Evolutionary conservation across 2,888 invertebrate genomes (phyloP).

Genomic region (Odontocerum albicorne): DNA sequence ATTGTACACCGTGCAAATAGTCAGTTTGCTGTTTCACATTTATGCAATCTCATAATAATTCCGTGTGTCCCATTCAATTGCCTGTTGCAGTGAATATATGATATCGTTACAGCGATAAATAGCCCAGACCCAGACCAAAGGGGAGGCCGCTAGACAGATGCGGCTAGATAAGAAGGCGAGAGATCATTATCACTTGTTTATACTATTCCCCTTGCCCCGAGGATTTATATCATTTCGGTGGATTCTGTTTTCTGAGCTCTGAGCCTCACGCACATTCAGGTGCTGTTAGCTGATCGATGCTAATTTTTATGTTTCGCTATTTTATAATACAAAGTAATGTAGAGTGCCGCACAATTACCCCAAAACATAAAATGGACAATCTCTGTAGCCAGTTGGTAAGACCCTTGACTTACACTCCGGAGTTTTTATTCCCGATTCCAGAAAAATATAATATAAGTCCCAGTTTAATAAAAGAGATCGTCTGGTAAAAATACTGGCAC

Average conservation of each 20-base stretch:
- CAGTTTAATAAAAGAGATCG: too few species aligned
- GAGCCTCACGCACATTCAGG: constrained; percentile 17
- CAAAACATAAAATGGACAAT: too few species aligned
- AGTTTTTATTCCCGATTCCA: too few species aligned
- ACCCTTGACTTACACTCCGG: not conserved
- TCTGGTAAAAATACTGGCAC: too few species aligned
- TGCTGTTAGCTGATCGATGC: constrained; percentile 14
- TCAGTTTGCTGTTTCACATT: constrained; percentile 27
- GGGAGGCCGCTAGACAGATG: constrained; percentile 33
- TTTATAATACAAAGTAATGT: too few species aligned
- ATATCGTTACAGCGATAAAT: constrained; percentile 35
- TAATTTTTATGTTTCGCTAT: constrained; percentile 16
- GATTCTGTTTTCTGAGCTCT: too few species aligned
- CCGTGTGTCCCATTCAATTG: constrained; percentile 34
- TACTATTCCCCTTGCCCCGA: constrained; percentile 21
- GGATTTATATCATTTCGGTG: constrained; percentile 20
- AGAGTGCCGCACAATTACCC: not conserved
- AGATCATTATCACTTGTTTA: constrained; percentile 35
- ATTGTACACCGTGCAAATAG: not conserved
- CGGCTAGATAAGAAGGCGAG: constrained; percentile 31
- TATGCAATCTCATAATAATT: constrained; percentile 36
- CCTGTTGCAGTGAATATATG: constrained; percentile 37
- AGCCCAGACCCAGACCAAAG: constrained; percentile 26
- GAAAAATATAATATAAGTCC: too few species aligned
- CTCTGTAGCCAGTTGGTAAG: not conserved